These are phyloP conservation scores for Amphilophus citrinellus DNA, from an alignment of 2,113 vertebrate species.

Conservation along the genomic window DNA sequence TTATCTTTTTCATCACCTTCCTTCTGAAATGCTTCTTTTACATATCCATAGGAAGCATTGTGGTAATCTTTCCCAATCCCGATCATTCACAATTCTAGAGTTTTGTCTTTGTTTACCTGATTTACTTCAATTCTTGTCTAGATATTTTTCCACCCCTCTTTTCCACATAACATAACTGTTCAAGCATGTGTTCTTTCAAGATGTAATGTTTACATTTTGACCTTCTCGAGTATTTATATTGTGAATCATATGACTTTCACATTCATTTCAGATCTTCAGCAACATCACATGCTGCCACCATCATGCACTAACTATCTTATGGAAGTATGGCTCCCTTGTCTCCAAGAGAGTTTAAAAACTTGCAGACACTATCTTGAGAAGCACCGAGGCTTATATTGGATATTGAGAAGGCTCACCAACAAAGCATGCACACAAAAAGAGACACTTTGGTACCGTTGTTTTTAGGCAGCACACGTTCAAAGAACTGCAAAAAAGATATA, in stretches of 20 bases:
- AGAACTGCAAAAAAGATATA: too few relatives aligned
- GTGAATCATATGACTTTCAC: not conserved
- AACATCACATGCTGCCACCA: not conserved
- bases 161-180: not conserved
- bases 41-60: not conserved
- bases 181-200: not conserved
- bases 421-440: not conserved
- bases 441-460: too few relatives aligned
- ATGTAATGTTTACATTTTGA: conserved; percentile 1
- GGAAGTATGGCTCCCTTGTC: not conserved
- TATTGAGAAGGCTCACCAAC: not conserved
- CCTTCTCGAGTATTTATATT: not conserved
- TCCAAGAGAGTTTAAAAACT: not conserved
- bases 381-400: not conserved
- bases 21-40: not conserved
- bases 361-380: not conserved
- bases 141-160: not conserved
- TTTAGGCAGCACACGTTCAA: too few relatives aligned
- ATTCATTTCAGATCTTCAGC: not conserved
- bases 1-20: conserved; percentile 32
- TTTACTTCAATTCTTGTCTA: not conserved
- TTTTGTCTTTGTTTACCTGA: not conserved
- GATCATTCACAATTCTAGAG: not conserved
- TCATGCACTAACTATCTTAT: not conserved
- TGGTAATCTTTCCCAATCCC: not conserved